These are phyloP conservation scores for Laticauda colubrina DNA, from an alignment of 2,113 vertebrate genomes.

Conservation along the genomic window DNA sequence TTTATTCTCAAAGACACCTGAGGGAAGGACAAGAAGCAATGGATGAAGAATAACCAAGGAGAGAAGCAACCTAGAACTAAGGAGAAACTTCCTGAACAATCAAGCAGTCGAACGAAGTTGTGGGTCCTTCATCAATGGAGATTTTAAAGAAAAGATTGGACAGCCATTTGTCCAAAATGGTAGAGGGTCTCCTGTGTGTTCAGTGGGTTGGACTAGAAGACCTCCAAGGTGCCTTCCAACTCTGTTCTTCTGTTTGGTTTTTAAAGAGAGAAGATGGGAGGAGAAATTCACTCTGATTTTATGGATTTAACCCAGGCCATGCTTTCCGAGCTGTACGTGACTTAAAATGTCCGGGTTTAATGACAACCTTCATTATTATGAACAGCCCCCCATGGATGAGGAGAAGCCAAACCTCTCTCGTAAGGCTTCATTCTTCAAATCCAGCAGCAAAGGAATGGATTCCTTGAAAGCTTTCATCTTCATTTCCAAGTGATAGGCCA, in stretches of 20 bases:
- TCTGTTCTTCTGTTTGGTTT: neutral
- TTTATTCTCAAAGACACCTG: fast-evolving
- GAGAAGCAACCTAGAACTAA: neutral
- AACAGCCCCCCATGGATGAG: neutral
- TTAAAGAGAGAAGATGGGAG: neutral
- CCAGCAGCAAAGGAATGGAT: conserved; percentile 88
- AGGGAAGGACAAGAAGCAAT: neutral
- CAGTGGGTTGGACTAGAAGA: too few relatives aligned
- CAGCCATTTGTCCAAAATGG: too few relatives aligned
- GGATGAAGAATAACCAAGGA: neutral
- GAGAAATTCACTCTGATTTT: neutral
- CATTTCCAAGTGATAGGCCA: conserved; percentile 78
- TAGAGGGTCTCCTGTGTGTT: too few relatives aligned
- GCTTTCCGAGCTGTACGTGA: neutral
- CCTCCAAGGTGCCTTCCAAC: too few relatives aligned
- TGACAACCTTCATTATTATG: neutral
- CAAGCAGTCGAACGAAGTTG: neutral
- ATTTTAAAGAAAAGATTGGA: neutral
- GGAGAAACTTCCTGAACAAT: neutral
- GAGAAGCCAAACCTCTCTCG: conserved; percentile 81
- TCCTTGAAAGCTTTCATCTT: conserved; percentile 91
- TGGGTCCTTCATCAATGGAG: neutral
- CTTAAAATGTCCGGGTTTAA: neutral
- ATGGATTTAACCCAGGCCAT: neutral
- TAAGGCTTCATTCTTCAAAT: conserved; percentile 92